Percentiles rank a stretch among this genome's conserved stretches.
phyloP scores from a whole-genome alignment of 2,797 vertebrate genomes.

The Glossophaga mutica region DNA sequence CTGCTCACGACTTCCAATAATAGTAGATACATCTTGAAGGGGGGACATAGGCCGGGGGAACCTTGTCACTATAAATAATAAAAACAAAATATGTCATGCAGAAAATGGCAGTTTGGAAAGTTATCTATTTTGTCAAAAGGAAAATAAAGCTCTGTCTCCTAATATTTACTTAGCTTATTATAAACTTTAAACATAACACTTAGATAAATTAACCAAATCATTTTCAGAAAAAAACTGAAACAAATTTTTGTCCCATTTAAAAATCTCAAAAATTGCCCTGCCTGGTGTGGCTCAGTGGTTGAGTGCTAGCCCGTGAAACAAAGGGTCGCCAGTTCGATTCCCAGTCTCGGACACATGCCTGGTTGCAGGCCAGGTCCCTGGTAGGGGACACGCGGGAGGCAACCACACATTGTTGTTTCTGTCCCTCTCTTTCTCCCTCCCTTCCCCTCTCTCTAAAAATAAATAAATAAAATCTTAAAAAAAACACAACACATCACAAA shows the following conservation, averaged over 20 bases:
- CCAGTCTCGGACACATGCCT: no score
- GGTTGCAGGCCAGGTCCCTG: no score
- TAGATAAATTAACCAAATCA: not conserved
- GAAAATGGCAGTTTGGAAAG: not conserved
- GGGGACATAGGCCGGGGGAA: constrained; percentile 95
- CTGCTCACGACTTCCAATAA: constrained; percentile 94
- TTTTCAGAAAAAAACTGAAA: not conserved
- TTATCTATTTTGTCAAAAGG: constrained; percentile 1
- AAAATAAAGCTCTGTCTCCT: not conserved
- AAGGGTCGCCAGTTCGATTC: no score
- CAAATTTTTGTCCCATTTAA: not conserved
- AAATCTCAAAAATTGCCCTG: not conserved
- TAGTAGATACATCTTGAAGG: constrained; percentile 94
- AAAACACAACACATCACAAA: no score
- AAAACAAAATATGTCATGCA: constrained; percentile 9
- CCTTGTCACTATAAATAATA: constrained; percentile 88
- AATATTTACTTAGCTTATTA: not conserved
- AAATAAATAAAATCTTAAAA: no score
- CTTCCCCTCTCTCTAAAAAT: no score
- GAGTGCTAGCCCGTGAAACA: no score
- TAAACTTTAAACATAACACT: not conserved
- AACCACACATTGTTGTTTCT: no score
- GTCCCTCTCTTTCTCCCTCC: no score
- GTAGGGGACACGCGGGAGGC: no score
- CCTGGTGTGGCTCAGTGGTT: no score